phyloP scores from a whole-genome alignment of 2,888 invertebrate species.

The Serripes groenlandicus region DNA sequence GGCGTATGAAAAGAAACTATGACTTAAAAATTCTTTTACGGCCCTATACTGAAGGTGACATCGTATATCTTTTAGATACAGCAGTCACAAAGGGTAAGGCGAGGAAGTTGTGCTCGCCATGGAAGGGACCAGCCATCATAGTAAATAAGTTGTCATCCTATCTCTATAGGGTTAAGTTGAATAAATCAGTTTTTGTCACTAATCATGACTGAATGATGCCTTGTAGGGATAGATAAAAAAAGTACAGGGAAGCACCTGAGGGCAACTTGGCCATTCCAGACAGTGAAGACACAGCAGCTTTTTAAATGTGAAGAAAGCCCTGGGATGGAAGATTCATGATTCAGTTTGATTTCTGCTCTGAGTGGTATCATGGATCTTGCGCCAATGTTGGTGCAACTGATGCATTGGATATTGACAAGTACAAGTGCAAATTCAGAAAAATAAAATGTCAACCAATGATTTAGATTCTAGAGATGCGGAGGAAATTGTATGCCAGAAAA shows the following conservation, averaged over 20 bases:
- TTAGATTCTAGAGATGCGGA: background rate
- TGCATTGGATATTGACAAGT: background rate
- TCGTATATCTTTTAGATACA: too few species aligned
- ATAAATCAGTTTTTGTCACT: constrained; percentile 23
- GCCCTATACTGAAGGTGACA: too few species aligned
- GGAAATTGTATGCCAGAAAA: too few species aligned
- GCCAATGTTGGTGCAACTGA: background rate
- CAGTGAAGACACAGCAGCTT: background rate
- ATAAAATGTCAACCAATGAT: background rate
- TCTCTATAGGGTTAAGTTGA: constrained; percentile 2
- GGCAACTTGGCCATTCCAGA: background rate
- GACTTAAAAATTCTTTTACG: constrained; percentile 25
- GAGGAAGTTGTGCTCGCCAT: too few species aligned
- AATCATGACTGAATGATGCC: constrained; percentile 44
- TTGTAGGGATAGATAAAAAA: constrained; percentile 24
- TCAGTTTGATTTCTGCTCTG: background rate
- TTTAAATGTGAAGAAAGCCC: background rate
- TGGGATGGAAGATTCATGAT: too few species aligned
- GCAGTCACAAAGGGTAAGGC: too few species aligned
- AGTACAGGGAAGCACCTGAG: background rate
- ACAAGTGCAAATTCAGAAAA: constrained; percentile 4
- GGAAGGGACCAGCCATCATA: too few species aligned
- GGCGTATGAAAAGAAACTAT: constrained; percentile 30
- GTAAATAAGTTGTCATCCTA: constrained; percentile 29
- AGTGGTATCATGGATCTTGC: constrained; percentile 13